Evolutionary conservation across 2,797 vertebrate genomes (phyloP).

Genomic region (Poeciliopsis paucimaculata): DNA sequence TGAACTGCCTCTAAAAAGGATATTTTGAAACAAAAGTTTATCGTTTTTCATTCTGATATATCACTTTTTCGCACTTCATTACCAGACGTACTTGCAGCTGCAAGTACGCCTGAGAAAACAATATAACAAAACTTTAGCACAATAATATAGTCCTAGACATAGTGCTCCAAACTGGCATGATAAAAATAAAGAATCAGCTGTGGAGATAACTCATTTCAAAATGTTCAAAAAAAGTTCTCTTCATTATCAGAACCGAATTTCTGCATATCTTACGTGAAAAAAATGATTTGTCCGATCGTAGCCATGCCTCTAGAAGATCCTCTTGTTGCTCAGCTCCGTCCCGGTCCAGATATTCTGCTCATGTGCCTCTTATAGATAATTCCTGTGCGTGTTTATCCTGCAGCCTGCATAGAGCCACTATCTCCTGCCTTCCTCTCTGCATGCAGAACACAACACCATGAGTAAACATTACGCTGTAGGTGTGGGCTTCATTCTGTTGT

Average conservation of each 20-base stretch:
- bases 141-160: neutral
- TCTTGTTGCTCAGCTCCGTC: neutral
- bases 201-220: too few species aligned
- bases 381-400: neutral
- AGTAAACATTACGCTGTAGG: constrained; percentile 79
- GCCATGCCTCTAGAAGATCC: constrained; percentile 63
- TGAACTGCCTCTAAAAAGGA: too few species aligned
- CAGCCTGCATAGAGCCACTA: neutral
- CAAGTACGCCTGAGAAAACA: too few species aligned
- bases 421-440: neutral
- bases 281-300: constrained; percentile 73
- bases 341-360: neutral
- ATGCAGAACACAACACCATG: constrained; percentile 47
- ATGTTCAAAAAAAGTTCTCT: neutral
- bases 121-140: neutral
- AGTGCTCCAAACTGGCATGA: neutral
- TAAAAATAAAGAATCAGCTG: neutral
- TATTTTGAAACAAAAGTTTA: too few species aligned
- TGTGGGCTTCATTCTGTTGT: constrained; percentile 40
- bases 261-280: constrained; percentile 59
- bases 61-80: neutral
- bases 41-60: neutral
- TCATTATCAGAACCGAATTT: neutral
- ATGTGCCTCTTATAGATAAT: neutral
- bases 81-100: too few species aligned